Base-by-base conservation (phyloP, 2,888 invertebrate genomes). In the Zelleria hepariella region DNA sequence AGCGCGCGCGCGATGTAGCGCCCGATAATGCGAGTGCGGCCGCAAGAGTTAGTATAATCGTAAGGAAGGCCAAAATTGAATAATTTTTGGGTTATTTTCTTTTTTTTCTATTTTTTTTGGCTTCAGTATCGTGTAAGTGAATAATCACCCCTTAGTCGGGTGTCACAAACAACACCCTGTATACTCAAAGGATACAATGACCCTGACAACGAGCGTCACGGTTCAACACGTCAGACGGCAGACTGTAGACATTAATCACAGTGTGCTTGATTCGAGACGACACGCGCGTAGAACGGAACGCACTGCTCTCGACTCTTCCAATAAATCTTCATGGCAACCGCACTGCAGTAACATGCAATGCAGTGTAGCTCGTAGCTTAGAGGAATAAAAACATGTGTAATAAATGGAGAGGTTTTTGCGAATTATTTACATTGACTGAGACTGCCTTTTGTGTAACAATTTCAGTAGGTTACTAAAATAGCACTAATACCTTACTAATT, bases 301-400 rank as follows among this genome's bases (percentile, higher is more conserved):
- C 72, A 68, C 73, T 68, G 72, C 32, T 42, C 15, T 10, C 10
- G 20, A 55, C 32, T 32, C n/a, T 55, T 70, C 74, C 76, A 66
- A 83, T 82, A 82, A 83, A 84, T 83, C 82, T 83, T 68, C 63
- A 67, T 66, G 69, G 75, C 78, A 75, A 79, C 82, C 79, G 83
- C 85, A 83, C 73, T 80, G 84, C 82, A 72, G 77, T 27, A 60
- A 24, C 58, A 62, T 47, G 60, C 52, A 62, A 57, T n/a, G n/a
- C n/a, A n/a, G n/a, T n/a, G n/a, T n/a, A n/a, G n/a, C n/a, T n/a
- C n/a, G n/a, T n/a, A n/a, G n/a, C n/a, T n/a, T n/a, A n/a, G n/a
- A n/a, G 32, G 83, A 83, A 85, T 82, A 85, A 80, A 81, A 77
- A 74, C 73, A 74, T 81, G 79, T 77, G 74, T 74, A 82, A 81